Evolutionary conservation across 1,140 invertebrate species (phyloP).

Genomic region (Drosophila arawakana): DNA sequence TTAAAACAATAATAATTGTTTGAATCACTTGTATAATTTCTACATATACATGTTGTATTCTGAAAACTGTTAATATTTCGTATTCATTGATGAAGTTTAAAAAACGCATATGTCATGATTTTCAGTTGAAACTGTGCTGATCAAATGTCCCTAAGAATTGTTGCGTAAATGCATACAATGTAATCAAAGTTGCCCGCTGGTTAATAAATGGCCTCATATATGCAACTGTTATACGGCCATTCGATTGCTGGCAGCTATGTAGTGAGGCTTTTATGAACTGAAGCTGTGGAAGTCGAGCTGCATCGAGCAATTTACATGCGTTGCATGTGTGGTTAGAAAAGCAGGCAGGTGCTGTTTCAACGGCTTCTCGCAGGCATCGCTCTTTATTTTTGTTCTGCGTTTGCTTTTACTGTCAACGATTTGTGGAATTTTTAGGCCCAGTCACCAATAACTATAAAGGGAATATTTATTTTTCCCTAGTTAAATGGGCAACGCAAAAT

Average conservation of each 20-base stretch:
- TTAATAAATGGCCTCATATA: conserved; percentile 29
- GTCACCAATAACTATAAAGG: no score
- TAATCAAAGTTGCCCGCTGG: conserved; percentile 33
- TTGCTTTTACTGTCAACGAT: conserved; percentile 15
- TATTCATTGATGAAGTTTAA: not conserved
- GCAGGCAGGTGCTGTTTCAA: conserved; percentile 19
- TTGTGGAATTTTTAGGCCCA: not conserved
- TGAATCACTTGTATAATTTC: no score
- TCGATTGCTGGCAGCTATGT: not conserved
- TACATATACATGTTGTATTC: no score
- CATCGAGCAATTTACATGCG: conserved; percentile 12
- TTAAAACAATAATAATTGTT: conserved; percentile 2
- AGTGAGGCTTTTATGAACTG: not conserved
- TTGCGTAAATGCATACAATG: conserved; percentile 25
- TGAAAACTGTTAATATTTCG: no score
- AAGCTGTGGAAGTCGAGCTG: not conserved
- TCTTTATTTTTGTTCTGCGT: conserved; percentile 56
- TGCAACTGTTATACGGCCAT: not conserved
- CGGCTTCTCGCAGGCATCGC: conserved; percentile 25
- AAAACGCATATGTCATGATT: conserved; percentile 6
- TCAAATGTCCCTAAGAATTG: conserved; percentile 2
- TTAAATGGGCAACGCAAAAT: no score
- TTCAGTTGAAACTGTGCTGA: conserved; percentile 7
- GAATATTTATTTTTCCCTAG: no score
- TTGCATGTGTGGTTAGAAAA: not conserved